Evolutionary conservation across 2,888 invertebrate genomes (phyloP).

Genomic region (Villa cingulata): DNA sequence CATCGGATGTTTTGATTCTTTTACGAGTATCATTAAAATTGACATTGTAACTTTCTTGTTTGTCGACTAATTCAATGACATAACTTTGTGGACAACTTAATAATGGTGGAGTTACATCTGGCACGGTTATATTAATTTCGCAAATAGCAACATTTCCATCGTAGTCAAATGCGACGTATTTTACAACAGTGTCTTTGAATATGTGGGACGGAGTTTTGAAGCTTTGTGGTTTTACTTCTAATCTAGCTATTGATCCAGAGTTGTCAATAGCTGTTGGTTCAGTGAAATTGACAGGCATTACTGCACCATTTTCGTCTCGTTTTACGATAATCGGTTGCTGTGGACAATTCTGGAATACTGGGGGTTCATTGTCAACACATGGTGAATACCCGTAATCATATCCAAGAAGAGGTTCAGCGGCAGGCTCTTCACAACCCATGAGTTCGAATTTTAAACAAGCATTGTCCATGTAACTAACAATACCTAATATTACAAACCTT

Average conservation of each 20-base stretch:
- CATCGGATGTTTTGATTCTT: conserved; percentile 73
- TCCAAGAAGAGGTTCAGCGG: conserved; percentile 67
- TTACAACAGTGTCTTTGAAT: conserved; percentile 82
- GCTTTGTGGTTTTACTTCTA: conserved; percentile 83
- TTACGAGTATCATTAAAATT: conserved; percentile 82
- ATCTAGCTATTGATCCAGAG: conserved; percentile 83
- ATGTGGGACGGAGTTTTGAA: conserved; percentile 79
- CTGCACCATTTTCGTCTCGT: conserved; percentile 77
- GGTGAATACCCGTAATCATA: conserved; percentile 89
- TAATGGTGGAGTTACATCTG: conserved; percentile 81
- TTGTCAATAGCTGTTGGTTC: conserved; percentile 92
- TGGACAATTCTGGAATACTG: conserved; percentile 92
- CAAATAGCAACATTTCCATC: conserved; percentile 97
- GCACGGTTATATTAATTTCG: conserved; percentile 88
- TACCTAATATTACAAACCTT: conserved; percentile 84
- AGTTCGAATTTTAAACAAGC: conserved; percentile 92
- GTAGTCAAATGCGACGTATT: conserved; percentile 93
- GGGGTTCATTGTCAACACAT: conserved; percentile 91
- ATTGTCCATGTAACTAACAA: conserved; percentile 93
- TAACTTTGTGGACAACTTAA: conserved; percentile 88
- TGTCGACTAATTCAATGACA: conserved; percentile 80
- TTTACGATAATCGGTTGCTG: conserved; percentile 81
- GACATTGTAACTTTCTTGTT: conserved; percentile 78
- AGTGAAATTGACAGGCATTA: conserved; percentile 81
- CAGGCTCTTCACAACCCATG: conserved; percentile 88